Percentiles rank a stretch among this genome's conserved stretches.
phyloP scores from a whole-genome alignment of 2,888 invertebrate species.

The Mimachlamys varia region DNA sequence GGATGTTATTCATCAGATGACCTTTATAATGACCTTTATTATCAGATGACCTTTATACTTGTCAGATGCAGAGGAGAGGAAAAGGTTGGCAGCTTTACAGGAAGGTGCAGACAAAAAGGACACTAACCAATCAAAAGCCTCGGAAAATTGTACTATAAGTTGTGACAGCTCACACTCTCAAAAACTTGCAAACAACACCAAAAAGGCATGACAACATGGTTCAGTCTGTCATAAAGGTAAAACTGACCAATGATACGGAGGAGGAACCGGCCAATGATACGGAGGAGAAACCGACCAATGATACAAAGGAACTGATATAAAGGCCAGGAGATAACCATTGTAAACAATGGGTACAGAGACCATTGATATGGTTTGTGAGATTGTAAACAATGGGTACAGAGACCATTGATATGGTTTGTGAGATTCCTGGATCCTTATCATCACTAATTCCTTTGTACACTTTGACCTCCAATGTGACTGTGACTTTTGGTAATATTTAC shows the following conservation, averaged over 20 bases:
- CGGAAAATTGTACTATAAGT: background rate
- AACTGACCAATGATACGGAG: background rate
- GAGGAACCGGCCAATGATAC: background rate
- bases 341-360: too few species aligned
- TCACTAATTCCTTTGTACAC: background rate
- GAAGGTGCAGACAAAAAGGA: background rate
- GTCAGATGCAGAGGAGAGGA: slow-evolving; percentile 56
- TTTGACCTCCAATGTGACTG: background rate
- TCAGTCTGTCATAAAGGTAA: background rate
- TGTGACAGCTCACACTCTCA: background rate
- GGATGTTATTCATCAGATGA: too few species aligned
- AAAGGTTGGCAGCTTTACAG: slow-evolving; percentile 42
- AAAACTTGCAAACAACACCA: slow-evolving; percentile 20
- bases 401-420: background rate
- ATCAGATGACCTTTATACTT: too few species aligned
- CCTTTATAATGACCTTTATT: too few species aligned
- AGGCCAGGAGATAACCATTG: too few species aligned
- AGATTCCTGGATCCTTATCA: background rate
- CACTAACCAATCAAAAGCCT: background rate
- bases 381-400: too few species aligned
- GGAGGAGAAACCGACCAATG: background rate
- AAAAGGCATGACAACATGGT: background rate
- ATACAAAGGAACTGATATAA: background rate
- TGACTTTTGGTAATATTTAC: background rate
- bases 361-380: background rate